A percentile compares a stretch with the other conserved stretches of the same genome.
Conservation (phyloP, 2,888 invertebrate genomes). For the Neuroscelio doddi region DNA sequence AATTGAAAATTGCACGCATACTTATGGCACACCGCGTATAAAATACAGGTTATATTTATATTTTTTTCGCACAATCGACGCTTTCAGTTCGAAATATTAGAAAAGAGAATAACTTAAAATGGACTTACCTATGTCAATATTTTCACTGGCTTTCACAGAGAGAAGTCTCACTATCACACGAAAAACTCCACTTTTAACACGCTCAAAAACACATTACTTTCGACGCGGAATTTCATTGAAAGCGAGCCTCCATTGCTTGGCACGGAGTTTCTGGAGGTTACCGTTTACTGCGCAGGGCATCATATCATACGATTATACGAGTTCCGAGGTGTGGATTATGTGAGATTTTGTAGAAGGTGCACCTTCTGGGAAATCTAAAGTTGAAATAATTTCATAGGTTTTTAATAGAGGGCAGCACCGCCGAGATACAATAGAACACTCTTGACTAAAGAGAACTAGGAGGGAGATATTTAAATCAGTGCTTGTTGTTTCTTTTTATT, state of each 20-base stretch:
- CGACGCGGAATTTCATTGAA: conserved; percentile 65
- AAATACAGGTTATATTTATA: conserved; percentile 33
- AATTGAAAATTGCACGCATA: no score
- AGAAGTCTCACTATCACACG: conserved; percentile 64
- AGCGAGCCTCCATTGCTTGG: conserved; percentile 68
- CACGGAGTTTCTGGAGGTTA: conserved; percentile 63
- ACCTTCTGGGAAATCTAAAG: no score
- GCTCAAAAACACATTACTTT: conserved; percentile 66
- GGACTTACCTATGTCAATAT: conserved; percentile 39
- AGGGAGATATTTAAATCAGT: no score
- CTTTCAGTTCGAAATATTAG: background rate
- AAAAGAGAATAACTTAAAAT: background rate
- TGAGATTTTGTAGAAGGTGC: no score
- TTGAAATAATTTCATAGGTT: no score
- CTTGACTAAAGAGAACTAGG: no score
- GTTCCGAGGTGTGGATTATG: no score
- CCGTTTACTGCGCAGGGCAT: conserved; percentile 52
- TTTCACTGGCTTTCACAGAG: conserved; percentile 59
- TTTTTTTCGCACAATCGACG: conserved; percentile 18
- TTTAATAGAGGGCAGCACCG: no score
- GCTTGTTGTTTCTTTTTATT: no score
- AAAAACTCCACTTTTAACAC: conserved; percentile 60
- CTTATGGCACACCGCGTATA: conserved; percentile 1
- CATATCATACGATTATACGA: no score
- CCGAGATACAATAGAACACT: no score